Percentiles rank a stretch among this genome's conserved stretches.
phyloP scores from a whole-genome alignment of 2,797 vertebrate species.

The Fundulus diaphanus region DNA sequence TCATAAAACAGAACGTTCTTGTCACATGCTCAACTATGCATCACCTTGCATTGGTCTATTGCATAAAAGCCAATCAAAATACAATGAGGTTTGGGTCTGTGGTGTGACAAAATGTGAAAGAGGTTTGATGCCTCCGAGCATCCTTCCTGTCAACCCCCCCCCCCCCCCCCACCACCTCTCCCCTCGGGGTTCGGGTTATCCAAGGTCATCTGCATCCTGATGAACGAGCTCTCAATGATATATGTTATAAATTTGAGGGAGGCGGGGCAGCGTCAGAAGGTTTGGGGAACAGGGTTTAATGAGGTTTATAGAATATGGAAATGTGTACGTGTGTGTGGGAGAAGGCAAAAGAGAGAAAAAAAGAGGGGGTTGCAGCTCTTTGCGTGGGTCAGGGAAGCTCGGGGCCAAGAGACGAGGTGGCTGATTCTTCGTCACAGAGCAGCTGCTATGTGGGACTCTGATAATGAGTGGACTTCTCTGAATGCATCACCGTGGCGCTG shows the following conservation, averaged over 20 bases:
- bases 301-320: constrained; percentile 67
- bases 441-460: constrained; percentile 80
- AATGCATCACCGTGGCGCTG: constrained; percentile 66
- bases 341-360: background rate
- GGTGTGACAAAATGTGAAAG: background rate
- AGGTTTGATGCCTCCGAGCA: constrained; percentile 20
- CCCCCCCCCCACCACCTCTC: constrained; percentile 43
- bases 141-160: constrained; percentile 39
- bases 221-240: constrained; percentile 70
- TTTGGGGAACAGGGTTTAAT: constrained; percentile 69
- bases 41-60: background rate
- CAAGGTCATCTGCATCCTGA: constrained; percentile 78
- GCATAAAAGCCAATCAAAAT: background rate
- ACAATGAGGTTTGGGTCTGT: background rate
- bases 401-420: constrained; percentile 67
- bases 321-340: constrained; percentile 49
- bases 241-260: constrained; percentile 70
- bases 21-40: background rate
- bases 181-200: no score
- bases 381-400: constrained; percentile 67
- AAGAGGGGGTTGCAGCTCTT: constrained; percentile 39
- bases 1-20: background rate
- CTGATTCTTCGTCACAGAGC: constrained; percentile 71
- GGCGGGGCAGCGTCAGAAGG: constrained; percentile 46
- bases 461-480: constrained; percentile 79